These are phyloP conservation scores for Sinonovacula constricta DNA, from an alignment of 1,140 invertebrate genomes.

Conservation along the genomic window DNA sequence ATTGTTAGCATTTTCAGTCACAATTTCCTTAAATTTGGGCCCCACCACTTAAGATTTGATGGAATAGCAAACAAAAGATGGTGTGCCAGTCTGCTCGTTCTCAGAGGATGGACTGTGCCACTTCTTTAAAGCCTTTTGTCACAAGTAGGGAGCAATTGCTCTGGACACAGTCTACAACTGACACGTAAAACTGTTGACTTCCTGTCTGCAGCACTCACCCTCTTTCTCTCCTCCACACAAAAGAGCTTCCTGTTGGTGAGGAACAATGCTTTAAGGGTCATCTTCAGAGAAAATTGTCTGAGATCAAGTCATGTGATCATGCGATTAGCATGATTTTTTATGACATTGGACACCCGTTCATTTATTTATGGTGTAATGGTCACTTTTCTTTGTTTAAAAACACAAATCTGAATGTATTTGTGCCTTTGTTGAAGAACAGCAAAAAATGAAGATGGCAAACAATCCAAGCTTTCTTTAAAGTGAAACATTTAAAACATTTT, in stretches of 20 bases:
- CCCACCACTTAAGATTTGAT: background rate
- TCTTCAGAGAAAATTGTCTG: no score
- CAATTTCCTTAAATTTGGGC: background rate
- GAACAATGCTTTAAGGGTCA: slow-evolving; percentile 1
- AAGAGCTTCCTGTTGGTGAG: background rate
- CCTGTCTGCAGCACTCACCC: slow-evolving; percentile 11
- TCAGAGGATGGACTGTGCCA: slow-evolving; percentile 33
- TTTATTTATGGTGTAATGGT: no score
- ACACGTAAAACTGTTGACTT: slow-evolving; percentile 34
- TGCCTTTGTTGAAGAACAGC: no score
- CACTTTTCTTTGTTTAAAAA: no score
- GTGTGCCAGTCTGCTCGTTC: slow-evolving; percentile 9
- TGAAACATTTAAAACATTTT: no score
- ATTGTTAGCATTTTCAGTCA: background rate
- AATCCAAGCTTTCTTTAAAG: no score
- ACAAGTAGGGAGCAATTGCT: slow-evolving; percentile 28
- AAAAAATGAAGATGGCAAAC: no score
- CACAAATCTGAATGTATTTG: no score
- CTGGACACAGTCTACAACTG: slow-evolving; percentile 24
- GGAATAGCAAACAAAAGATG: slow-evolving; percentile 17
- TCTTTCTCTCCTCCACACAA: slow-evolving; percentile 7
- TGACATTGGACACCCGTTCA: no score
- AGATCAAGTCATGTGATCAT: no score
- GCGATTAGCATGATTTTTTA: no score
- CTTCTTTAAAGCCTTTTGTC: slow-evolving; percentile 21